Base-by-base conservation (phyloP, 2,888 invertebrate genomes). In the Ophion ellenae region DNA sequence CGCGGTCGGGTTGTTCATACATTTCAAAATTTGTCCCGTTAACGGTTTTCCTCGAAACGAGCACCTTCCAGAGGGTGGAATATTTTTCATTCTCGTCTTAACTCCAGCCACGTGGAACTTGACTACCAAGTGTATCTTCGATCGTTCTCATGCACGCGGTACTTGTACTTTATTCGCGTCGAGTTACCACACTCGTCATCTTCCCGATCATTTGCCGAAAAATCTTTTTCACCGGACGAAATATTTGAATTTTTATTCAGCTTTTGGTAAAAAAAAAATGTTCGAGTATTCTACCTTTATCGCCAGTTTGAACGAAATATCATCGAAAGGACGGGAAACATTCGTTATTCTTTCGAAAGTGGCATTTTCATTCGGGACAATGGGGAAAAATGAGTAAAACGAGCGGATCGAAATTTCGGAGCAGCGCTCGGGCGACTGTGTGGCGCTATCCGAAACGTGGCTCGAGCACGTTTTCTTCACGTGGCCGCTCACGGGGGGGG, bases 401-500 rank as follows among this genome's bases (percentile, higher is more conserved):
- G 66, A 36, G 6, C 20, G 36, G 20, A 7, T 59, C 2, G 24
- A 69, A 78, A 20, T 69, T 69, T 74, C 77, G 64, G 45, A 73
- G 66, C 53, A 45, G 45, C 63, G 45, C 57, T 47, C 40, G 73
- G 10, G 47, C 36, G 20, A 74, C 11, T 9, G n/a, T 64, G 66
- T 45, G n/a, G 66, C 76, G 71, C 45, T 4, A 70, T 5, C 64
- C 45, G 40, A 66, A 47, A 36, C 53, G 70, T 61, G 40, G 59
- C 17, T 45, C 78, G 84, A 87, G 82, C 89, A 89, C 88, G 88
- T 89, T 89, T 89, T 89, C 85, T 86, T 89, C 89, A 88, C 89
- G 89, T 89, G 89, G 87, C 85, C 40, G 32, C 75, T 45, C 45
- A 32, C 61, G 10, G 45, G n/a, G 61, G 28, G 28, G 28, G 61